Evolutionary conservation across 2,797 vertebrate species (phyloP), one percentile per base, ranked within the genome.

Genomic region (Adrianichthys oophorus): DNA sequence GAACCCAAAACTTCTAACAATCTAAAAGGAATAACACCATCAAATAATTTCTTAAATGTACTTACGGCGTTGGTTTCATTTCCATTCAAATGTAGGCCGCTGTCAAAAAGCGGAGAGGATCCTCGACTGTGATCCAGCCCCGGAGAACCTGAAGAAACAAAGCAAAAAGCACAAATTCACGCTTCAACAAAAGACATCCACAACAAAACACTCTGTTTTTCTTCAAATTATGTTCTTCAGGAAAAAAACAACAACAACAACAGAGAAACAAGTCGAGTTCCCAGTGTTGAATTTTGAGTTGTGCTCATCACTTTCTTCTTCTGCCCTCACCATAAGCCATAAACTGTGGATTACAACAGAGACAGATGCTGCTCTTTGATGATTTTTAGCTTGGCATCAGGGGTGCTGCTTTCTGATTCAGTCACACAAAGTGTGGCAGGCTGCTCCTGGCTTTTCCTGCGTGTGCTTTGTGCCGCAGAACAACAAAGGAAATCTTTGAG

Each of bases 81-180:
- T 79, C 94, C 93, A 76, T 95, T 97, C 78, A 98, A 91, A 87
- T 96, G 95, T 76, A 97, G 90, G 58, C 94, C 94, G 56, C 95
- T 96, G 91, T 96, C 95, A 77, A 96, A 98, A 40, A 96, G 92
- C 21, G 95, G 95, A 0, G 95, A 97, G 15, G 94, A 95, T 15
- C 91, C 82, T 59, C 94, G 80, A 57, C 95, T 94, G 52, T 93
- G 93, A 87, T 94, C 91, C 64, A 90, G 92, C 74, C 92, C 94
- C 2, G 95, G 94, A 72, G 95, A 97, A 79, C 92, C 96, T 98
- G 72, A 56, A 58, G 44, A 41, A 57, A 68, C 58, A 50, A 26
- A 60, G 63, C 45, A 62, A 29, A 52, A 32, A 56, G n/a, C 8
- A 72, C 21, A 53, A 59, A 44, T 62, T 12, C 48, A 56, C 54